Percentiles rank a stretch among this genome's conserved stretches.
Conservation (phyloP, 1,140 invertebrate species). For the Riptortus pedestris region DNA sequence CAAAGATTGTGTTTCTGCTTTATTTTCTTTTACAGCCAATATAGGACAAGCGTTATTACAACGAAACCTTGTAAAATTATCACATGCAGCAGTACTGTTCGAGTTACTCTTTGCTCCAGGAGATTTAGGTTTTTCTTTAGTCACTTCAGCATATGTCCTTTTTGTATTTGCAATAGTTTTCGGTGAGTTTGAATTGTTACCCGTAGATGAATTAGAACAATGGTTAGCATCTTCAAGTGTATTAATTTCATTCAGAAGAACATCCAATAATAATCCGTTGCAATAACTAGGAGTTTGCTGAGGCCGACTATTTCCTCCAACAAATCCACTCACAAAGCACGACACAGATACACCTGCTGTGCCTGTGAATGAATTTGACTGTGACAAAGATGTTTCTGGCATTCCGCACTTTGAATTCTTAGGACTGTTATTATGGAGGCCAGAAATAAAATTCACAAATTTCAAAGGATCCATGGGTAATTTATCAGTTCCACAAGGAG, state of each 20-base stretch:
- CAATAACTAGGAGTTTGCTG: not conserved
- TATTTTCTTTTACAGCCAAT: too few species aligned
- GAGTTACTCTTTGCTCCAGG: not conserved
- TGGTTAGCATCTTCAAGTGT: not conserved
- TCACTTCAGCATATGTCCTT: conserved; percentile 7
- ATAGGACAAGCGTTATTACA: too few species aligned
- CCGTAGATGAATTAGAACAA: not conserved
- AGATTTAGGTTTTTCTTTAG: not conserved
- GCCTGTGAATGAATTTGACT: not conserved
- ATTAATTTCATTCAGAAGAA: not conserved
- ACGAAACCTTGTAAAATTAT: not conserved
- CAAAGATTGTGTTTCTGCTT: not conserved
- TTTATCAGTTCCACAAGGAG: not conserved
- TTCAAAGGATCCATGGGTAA: not conserved
- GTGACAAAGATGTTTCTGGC: not conserved
- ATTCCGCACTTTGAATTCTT: not conserved
- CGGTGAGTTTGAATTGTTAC: not conserved
- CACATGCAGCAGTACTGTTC: not conserved
- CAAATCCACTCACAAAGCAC: conserved; percentile 4
- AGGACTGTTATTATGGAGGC: not conserved
- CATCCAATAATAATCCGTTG: not conserved
- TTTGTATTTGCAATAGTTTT: not conserved
- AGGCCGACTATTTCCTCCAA: not conserved
- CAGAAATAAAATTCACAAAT: not conserved
- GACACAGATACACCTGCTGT: not conserved